Evolutionary conservation across 30 jellyfish, hydroid and myxozoan species (phyloP), one percentile per base, ranked within the genome.

Genomic region (Hydractinia symbiolongicarpus): DNA sequence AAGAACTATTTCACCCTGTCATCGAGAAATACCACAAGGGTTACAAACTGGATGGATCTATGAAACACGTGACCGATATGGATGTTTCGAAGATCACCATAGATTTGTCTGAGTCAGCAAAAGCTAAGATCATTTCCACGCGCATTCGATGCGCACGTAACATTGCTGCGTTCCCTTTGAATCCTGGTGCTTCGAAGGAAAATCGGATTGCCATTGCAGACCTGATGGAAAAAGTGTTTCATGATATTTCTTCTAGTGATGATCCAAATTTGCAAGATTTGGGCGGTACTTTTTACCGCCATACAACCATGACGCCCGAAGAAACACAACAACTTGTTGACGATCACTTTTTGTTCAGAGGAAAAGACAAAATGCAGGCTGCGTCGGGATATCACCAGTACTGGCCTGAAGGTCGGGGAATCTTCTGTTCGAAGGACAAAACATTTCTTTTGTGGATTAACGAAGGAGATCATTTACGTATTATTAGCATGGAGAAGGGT

Each of bases 401-500:
- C 52, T 72, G 81, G 81, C 81, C 81, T 0, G 64, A 72, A 4
- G 81, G 81, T n/a, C 30, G 81, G 14, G 81, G 81, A 52, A 52
- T 72, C 64, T 72, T 72, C 5, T 49, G 58, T 52, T 40, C 64
- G 21, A 52, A 72, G 16, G 81, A 72, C 70, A 72, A 52, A 14
- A 72, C 58, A 49, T 72, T 72, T 53, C 58, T 72, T 40, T 9
- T 76, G 17, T 76, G 84, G 84, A 53, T 76, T 13, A 76, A 76
- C 77, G 84, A 76, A 53, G 84, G 77, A 6, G 84, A 76, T 76
- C 84, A 76, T 76, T 76, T 76, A 54, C 84, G 77, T 50, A 76
- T 76, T 56, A 76, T 76, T 5, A 17, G 66, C 76, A 52, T 76
- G 84, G 84, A 76, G 58, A 54, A 76, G 40, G 77, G 84, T 6